Conservation (phyloP, 2,113 vertebrate species). For the Accipiter virgatus region DNA sequence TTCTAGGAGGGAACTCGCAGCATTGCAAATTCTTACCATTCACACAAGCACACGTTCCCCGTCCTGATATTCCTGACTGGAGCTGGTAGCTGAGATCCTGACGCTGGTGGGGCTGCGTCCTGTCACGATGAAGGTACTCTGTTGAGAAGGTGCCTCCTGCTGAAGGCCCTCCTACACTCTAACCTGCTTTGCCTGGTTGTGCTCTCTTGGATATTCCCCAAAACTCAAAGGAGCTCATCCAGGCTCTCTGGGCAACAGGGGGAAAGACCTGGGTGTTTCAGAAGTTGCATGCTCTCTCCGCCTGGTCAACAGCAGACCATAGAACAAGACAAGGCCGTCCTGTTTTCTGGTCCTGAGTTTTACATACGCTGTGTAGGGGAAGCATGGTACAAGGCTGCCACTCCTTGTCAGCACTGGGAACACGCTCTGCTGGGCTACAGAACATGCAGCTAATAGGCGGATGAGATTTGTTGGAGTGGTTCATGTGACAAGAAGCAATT, state of each 20-base stretch:
- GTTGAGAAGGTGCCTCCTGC: background rate
- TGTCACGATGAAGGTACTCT: background rate
- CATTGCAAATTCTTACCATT: background rate
- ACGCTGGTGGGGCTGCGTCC: background rate
- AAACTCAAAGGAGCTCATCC: background rate
- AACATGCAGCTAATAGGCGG: background rate
- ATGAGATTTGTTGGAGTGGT: background rate
- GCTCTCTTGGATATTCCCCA: background rate
- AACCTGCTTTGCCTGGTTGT: background rate
- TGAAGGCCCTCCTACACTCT: background rate
- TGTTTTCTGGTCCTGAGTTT: background rate
- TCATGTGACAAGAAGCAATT: background rate
- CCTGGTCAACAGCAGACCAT: background rate
- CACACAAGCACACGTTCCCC: background rate
- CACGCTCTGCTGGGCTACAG: background rate
- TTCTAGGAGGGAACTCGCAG: background rate
- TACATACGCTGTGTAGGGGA: accelerated
- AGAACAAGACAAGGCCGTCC: background rate
- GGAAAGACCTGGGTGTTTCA: background rate
- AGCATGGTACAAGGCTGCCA: background rate
- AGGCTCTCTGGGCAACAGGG: background rate
- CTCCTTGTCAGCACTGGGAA: background rate
- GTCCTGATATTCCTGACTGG: background rate
- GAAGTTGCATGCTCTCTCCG: background rate
- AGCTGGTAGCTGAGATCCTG: background rate